Conservation (phyloP, 2,888 invertebrate genomes). For the Phalera bucephala region DNA sequence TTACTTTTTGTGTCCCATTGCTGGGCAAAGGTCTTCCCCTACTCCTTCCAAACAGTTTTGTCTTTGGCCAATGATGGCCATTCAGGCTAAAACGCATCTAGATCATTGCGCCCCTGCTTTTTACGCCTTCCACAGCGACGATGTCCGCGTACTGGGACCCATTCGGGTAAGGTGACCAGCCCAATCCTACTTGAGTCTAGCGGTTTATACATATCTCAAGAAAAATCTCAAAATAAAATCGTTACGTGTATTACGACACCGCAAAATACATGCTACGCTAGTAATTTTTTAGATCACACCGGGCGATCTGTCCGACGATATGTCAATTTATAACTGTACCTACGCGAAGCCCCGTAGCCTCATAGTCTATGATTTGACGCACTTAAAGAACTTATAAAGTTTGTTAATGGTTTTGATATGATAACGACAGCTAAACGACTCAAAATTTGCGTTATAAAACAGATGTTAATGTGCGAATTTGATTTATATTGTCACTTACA, state of each 20-base stretch:
- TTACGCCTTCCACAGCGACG: too few species aligned
- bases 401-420: constrained; percentile 1
- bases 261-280: constrained; percentile 50
- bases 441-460: neutral
- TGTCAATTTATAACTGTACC: constrained; percentile 24
- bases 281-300: constrained; percentile 37
- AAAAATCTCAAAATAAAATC: neutral
- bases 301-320: constrained; percentile 16
- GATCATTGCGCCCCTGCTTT: too few species aligned
- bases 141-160: too few species aligned
- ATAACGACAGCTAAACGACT: neutral
- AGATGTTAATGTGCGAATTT: too few species aligned
- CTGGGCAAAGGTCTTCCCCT: too few species aligned
- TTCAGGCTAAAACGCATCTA: too few species aligned
- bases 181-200: too few species aligned
- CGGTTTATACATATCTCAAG: constrained; percentile 7
- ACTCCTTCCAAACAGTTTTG: too few species aligned
- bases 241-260: neutral
- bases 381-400: neutral
- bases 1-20: too few species aligned
- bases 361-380: neutral
- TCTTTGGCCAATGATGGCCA: too few species aligned
- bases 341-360: neutral
- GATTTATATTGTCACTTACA: too few species aligned
- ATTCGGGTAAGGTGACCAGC: too few species aligned